These are phyloP conservation scores for Mycalesis mineus DNA, from an alignment of 2,888 invertebrate genomes.

Conservation along the genomic window DNA sequence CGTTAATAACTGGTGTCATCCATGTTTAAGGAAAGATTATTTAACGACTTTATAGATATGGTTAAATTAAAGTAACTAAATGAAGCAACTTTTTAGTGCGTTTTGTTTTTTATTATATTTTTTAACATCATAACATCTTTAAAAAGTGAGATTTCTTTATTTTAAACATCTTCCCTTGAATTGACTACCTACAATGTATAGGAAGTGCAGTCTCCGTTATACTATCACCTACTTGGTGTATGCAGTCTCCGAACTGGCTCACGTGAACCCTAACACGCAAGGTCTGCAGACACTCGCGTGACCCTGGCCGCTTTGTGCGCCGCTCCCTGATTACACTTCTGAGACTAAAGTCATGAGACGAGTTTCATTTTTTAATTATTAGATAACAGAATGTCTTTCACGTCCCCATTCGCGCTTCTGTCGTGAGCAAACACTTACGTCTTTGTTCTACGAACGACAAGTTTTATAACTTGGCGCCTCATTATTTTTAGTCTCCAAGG, in stretches of 20 bases:
- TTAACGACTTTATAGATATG: no score
- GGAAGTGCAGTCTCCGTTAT: no score
- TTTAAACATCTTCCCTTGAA: no score
- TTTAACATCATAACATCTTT: no score
- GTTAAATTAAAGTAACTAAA: no score
- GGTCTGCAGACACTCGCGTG: background rate
- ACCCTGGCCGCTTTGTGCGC: background rate
- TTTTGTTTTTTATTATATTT: no score
- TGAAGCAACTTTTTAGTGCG: no score
- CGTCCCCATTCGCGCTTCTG: background rate
- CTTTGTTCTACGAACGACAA: background rate
- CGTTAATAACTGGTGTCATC: no score
- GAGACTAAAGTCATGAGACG: background rate
- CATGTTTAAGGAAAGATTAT: no score
- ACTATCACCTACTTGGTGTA: no score
- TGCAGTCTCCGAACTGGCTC: constrained; percentile 8
- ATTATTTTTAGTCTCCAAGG: background rate
- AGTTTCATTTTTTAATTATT: constrained; percentile 8
- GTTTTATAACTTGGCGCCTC: background rate
- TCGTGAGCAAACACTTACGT: background rate
- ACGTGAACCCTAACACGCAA: background rate
- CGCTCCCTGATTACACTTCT: background rate
- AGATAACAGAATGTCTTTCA: background rate
- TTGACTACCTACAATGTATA: no score
- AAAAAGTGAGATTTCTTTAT: no score